Percentiles rank a stretch among this genome's conserved stretches.
Conservation (phyloP, 2,888 invertebrate species). For the Periphyllus acericola region DNA sequence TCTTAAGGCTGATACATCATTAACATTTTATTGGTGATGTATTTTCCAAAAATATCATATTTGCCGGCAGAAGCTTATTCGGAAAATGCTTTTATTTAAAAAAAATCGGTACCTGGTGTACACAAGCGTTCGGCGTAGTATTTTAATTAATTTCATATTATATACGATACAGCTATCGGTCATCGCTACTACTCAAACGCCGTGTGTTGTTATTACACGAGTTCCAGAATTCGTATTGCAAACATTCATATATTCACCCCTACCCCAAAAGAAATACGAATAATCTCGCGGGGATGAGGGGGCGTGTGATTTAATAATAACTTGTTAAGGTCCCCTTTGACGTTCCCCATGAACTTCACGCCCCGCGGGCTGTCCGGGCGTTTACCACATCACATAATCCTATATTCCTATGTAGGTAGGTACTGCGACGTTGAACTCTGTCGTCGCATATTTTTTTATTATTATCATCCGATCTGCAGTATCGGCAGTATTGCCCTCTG, state of each 20-base stretch:
- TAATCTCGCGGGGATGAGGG: neutral
- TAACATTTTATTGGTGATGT: no score
- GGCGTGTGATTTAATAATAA: neutral
- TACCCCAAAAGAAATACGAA: neutral
- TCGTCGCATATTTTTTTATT: neutral
- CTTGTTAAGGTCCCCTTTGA: constrained; percentile 22
- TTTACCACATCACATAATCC: neutral
- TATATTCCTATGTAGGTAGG: neutral
- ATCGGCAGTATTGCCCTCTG: neutral
- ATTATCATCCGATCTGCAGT: neutral
- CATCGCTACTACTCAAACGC: neutral
- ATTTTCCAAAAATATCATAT: no score
- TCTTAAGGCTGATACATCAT: no score
- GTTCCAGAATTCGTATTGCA: no score
- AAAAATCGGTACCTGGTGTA: no score
- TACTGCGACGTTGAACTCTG: neutral
- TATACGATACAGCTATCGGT: neutral
- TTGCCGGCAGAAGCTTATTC: no score
- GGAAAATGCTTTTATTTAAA: no score
- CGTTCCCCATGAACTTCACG: neutral
- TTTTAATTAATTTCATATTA: neutral
- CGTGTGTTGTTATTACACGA: neutral
- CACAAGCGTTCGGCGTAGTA: neutral
- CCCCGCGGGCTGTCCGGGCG: neutral
- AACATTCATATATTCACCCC: neutral